Conservation (phyloP, 2,888 invertebrate genomes). For the Trichogramma evanescens region DNA sequence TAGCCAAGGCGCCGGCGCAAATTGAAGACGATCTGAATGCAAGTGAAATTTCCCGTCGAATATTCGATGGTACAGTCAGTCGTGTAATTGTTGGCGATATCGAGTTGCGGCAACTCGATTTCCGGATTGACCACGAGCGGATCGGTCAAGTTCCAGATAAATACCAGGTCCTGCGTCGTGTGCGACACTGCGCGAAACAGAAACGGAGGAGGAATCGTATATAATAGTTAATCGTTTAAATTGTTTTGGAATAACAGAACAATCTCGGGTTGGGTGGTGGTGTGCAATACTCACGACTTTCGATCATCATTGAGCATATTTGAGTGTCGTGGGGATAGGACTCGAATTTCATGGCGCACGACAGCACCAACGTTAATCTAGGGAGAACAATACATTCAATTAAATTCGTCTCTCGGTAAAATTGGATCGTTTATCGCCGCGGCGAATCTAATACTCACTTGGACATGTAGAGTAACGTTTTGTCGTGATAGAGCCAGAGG, state of each 20-base stretch:
- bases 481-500: constrained; percentile 85
- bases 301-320: constrained; percentile 89
- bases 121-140: constrained; percentile 82
- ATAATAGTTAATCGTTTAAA: no score
- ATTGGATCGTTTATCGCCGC: background rate
- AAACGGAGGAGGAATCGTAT: background rate
- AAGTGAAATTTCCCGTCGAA: constrained; percentile 86
- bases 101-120: constrained; percentile 81
- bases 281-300: constrained; percentile 69
- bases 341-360: constrained; percentile 92
- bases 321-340: constrained; percentile 91
- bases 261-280: background rate
- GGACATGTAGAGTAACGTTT: constrained; percentile 86
- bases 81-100: constrained; percentile 79
- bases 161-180: constrained; percentile 81
- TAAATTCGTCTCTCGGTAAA: background rate
- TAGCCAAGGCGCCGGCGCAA: constrained; percentile 77
- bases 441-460: constrained; percentile 59
- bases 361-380: constrained; percentile 80
- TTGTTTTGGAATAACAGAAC: no score
- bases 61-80: constrained; percentile 84
- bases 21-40: constrained; percentile 82
- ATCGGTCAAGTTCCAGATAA: constrained; percentile 83
- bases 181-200: constrained; percentile 65
- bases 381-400: constrained; percentile 30